These are phyloP conservation scores for Pristionchus entomophagus DNA, from an alignment of 2,888 invertebrate species.

Conservation along the genomic window DNA sequence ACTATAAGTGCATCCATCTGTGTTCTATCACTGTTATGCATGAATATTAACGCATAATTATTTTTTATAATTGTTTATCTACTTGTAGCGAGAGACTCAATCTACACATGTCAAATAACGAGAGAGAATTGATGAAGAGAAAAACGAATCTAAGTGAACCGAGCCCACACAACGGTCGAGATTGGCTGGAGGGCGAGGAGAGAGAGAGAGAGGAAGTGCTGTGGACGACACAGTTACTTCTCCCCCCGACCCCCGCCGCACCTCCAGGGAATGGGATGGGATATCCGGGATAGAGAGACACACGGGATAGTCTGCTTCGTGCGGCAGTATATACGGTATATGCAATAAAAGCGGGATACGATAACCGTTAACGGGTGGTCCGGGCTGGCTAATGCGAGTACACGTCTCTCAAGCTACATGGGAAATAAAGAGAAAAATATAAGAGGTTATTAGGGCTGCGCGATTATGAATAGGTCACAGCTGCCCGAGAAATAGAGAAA, in stretches of 20 bases:
- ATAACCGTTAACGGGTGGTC: not conserved
- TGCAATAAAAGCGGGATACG: not conserved
- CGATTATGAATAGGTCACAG: slow-evolving; percentile 8
- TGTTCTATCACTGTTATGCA: too few relatives aligned
- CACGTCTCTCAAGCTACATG: slow-evolving; percentile 29
- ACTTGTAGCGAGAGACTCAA: slow-evolving; percentile 32
- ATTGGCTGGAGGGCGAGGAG: not conserved
- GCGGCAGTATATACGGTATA: not conserved
- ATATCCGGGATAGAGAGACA: slow-evolving; percentile 1
- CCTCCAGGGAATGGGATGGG: slow-evolving; percentile 4
- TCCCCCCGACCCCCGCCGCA: too few relatives aligned
- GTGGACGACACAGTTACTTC: not conserved
- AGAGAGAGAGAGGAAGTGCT: too few relatives aligned
- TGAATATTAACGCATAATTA: too few relatives aligned
- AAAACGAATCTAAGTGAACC: slow-evolving; percentile 27
- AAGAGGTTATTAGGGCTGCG: slow-evolving; percentile 21
- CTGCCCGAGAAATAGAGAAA: not conserved
- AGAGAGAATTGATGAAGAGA: not conserved
- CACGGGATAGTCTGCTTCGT: not conserved
- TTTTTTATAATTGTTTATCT: slow-evolving; percentile 32
- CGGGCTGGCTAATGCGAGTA: slow-evolving; percentile 33
- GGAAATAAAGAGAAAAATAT: not conserved
- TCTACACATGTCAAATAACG: slow-evolving; percentile 9
- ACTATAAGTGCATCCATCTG: too few relatives aligned
- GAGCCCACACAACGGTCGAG: slow-evolving; percentile 28